Evolutionary conservation across 2,797 vertebrate species (phyloP), one percentile per base, ranked within the genome.

Genomic region (Pseudopleuronectes americanus): DNA sequence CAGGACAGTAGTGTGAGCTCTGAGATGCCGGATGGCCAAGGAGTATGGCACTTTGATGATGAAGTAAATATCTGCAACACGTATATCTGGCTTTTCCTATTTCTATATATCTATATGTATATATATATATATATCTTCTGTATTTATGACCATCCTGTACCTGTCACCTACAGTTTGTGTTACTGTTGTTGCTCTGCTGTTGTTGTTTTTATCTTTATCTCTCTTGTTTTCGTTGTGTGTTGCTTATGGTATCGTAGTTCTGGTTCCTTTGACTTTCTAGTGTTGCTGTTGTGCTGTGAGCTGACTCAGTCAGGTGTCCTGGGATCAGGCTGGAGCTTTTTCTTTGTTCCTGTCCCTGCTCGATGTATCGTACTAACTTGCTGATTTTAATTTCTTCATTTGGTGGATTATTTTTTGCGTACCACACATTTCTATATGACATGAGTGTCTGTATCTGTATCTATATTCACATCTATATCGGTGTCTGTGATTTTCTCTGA

Each of bases 1-100:
- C 95, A 95, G 94, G 95, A 95, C 92, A 93, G 92, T 95, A 95
- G 93, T 95, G 94, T 95, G 94, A 94, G 93, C 94, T 94, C 95
- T 94, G 95, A 95, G 93, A 92, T 93, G 93, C 92, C 89, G 91
- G 95, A 95, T 94, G 93, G 93, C 93, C 94, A 94, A 93, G 95
- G 93, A 94, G 93, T 95, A 90, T 95, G 94, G 95, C 93, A 93
- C 95, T 95, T 79, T 95, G 94, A 95, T 94, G 94, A 95, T 93
- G 94, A 94, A 95, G 95, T 95, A 95, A 95, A 95, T 95, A 95
- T 95, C 93, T 85, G 91, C 93, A 94, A 94, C 92, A 94, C 90
- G 92, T 95, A 93, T 93, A 93, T 89, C 90, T 94, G 87, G 90
- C 87, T 93, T 93, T 91, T 92, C 84, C 76, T 90, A 51, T 85